phyloP scores from a whole-genome alignment of 2,113 vertebrate genomes.

The Heterotis niloticus region DNA sequence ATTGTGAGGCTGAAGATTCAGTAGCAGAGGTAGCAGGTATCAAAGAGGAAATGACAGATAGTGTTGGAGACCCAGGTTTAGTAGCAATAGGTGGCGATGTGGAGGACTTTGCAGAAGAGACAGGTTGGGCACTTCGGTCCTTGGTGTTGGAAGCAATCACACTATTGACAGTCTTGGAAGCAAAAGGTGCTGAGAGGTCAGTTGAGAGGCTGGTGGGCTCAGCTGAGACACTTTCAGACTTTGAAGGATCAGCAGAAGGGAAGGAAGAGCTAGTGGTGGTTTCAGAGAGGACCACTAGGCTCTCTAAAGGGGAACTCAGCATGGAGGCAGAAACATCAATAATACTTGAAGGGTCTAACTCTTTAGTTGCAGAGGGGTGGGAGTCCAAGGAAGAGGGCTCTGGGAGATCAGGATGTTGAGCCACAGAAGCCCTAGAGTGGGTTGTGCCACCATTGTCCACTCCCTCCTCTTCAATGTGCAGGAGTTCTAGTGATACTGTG shows the following conservation, averaged over 20 bases:
- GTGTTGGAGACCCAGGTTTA: constrained; percentile 44
- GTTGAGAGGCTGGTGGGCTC: constrained; percentile 35
- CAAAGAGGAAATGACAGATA: constrained; percentile 22
- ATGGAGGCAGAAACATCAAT: constrained; percentile 50
- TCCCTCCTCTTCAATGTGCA: constrained; percentile 62
- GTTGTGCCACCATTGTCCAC: constrained; percentile 31
- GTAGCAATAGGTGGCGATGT: constrained; percentile 38
- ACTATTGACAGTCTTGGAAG: constrained; percentile 29
- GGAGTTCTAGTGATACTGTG: constrained; percentile 50
- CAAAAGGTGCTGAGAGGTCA: constrained; percentile 23
- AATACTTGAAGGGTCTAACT: constrained; percentile 43
- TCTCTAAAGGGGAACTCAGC: constrained; percentile 45
- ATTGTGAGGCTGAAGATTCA: constrained; percentile 27
- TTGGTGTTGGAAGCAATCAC: constrained; percentile 23
- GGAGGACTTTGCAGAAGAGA: constrained; percentile 38
- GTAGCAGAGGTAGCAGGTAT: not conserved
- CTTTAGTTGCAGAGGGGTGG: constrained; percentile 32
- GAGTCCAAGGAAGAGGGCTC: not conserved
- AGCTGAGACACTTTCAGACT: constrained; percentile 23
- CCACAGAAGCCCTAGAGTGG: constrained; percentile 21
- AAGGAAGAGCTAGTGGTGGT: constrained; percentile 33
- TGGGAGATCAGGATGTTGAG: constrained; percentile 34
- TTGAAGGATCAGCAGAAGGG: constrained; percentile 41
- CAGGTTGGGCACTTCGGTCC: constrained; percentile 32
- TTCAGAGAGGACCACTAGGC: constrained; percentile 47